Evolutionary conservation across 1,140 invertebrate genomes (phyloP), one percentile per base, ranked within the genome.

Genomic region (Euwallacea fornicatus): DNA sequence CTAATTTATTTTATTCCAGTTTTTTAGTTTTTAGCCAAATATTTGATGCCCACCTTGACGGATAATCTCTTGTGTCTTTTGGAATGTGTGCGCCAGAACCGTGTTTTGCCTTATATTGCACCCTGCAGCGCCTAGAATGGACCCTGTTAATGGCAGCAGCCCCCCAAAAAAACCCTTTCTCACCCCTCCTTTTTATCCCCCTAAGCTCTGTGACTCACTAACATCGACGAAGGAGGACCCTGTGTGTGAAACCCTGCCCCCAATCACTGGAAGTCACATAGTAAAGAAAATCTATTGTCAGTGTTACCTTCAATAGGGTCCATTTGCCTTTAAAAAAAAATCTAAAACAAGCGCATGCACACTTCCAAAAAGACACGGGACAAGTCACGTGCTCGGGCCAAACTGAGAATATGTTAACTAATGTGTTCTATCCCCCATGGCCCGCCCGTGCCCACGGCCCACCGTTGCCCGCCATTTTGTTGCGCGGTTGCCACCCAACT

Each of bases 381-480:
- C 21, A 3, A n/a, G 47, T 65, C 63, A 54, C 43, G 64, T 66
- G 42, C 42, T 41, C 43, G 56, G 50, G 43, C 58, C 59, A 54
- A n/a, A 47, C 33, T 68, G 42, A 65, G 71, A 76, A 68, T 76
- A 73, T 76, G 72, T 77, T 79, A 79, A 80, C 78, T 78, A 79
- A 78, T 78, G 77, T 81, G 76, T 81, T 81, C 85, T 84, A 83
- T 84, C 83, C 80, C 84, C 83, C 81, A 76, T 72, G 71, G 71
- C 61, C 66, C 69, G 66, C 61, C 71, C 64, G 77, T 78, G 80
- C 75, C 81, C 78, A 73, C 81, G 80, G 80, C 78, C 81, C 83
- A 81, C 79, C 82, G 82, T 83, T 84, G 83, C 75, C 76, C 84
- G 83, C 76, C 76, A 76, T 78, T 78, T 78, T 76, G 82, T 72